phyloP scores from a whole-genome alignment of 2,113 vertebrate species.

The Clarias gariepinus region DNA sequence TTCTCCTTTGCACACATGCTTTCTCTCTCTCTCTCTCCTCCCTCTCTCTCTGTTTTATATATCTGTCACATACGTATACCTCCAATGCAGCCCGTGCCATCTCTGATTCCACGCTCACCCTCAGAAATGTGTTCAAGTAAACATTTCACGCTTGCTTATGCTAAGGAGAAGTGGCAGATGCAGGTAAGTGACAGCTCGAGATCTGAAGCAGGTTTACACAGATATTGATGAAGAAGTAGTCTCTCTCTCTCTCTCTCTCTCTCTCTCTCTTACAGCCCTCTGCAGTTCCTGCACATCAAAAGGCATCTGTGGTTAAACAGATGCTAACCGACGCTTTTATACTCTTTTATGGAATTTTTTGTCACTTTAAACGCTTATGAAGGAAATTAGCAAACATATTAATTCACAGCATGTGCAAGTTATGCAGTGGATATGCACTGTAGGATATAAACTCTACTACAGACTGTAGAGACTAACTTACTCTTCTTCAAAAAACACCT shows the following conservation, averaged over 20 bases:
- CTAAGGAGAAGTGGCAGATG: constrained; percentile 72
- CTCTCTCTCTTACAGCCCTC: constrained; percentile 36
- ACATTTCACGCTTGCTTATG: constrained; percentile 77
- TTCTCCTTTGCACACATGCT: constrained; percentile 14
- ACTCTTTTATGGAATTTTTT: constrained; percentile 20
- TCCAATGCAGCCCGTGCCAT: constrained; percentile 68
- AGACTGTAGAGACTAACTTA: neutral
- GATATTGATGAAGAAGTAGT: constrained; percentile 58
- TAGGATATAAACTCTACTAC: neutral
- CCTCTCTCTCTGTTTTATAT: constrained; percentile 67
- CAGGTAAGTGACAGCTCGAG: constrained; percentile 72
- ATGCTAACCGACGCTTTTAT: constrained; percentile 37
- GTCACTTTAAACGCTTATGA: constrained; percentile 28
- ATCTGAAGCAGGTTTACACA: constrained; percentile 64
- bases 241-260: constrained; percentile 39
- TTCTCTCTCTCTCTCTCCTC: constrained; percentile 23
- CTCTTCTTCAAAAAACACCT: neutral
- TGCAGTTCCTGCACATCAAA: constrained; percentile 37
- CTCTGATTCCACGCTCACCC: constrained; percentile 68
- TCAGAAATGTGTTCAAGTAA: constrained; percentile 73
- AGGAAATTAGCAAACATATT: constrained; percentile 38
- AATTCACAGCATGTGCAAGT: constrained; percentile 17
- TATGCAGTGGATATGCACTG: constrained; percentile 2
- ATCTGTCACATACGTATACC: constrained; percentile 70
- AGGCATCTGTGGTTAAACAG: constrained; percentile 42